Conservation (phyloP, 2,113 vertebrate genomes). For the Parotia lawesii region DNA sequence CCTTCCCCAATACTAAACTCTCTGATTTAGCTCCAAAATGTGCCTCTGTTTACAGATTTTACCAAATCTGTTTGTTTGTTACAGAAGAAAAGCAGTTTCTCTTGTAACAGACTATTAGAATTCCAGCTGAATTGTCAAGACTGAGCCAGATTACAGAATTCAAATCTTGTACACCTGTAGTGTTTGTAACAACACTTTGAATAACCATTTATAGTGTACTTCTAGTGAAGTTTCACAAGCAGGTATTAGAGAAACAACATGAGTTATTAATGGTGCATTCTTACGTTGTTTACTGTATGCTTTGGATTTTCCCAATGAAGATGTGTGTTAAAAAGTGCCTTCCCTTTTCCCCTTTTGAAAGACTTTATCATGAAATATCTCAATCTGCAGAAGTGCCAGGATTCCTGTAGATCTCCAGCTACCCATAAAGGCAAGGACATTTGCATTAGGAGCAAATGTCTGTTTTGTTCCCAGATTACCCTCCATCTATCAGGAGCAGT, state of each 20-base stretch:
- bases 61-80: background rate
- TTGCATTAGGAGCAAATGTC: slow-evolving; percentile 60
- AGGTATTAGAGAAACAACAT: background rate
- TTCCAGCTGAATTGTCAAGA: background rate
- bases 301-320: background rate
- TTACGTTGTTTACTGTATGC: background rate
- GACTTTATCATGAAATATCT: background rate
- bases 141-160: background rate
- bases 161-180: background rate
- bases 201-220: background rate
- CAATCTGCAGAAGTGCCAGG: background rate
- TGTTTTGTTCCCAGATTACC: slow-evolving; percentile 59
- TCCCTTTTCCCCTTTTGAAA: background rate
- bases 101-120: background rate
- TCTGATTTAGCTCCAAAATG: background rate
- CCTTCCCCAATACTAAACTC: background rate
- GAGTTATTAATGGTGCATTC: background rate
- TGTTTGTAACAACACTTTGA: background rate
- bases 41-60: background rate
- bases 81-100: background rate
- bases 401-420: slow-evolving; percentile 57
- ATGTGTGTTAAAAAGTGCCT: background rate
- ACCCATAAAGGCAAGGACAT: slow-evolving; percentile 30
- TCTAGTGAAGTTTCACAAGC: background rate
- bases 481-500: slow-evolving; percentile 43